These are phyloP conservation scores for Bedellia somnulentella DNA, from an alignment of 2,888 invertebrate species.

Conservation along the genomic window DNA sequence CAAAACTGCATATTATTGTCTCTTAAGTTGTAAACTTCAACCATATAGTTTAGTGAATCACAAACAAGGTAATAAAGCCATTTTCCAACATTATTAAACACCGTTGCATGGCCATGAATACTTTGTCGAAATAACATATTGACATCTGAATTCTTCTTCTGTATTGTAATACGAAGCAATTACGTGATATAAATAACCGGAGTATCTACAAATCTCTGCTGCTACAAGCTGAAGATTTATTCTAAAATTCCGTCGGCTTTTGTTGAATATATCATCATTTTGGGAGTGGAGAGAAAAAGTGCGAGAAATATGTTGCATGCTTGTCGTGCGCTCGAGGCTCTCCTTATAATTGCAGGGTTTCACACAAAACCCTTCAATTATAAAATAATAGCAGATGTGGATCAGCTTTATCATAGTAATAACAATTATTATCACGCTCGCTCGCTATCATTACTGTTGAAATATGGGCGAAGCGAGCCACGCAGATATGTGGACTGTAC, in stretches of 20 bases:
- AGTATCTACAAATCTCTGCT: conserved; percentile 3
- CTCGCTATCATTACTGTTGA: conserved; percentile 51
- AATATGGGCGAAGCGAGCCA: conserved; percentile 39
- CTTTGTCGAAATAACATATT: too few species aligned
- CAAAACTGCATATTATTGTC: too few species aligned
- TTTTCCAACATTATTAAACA: conserved; percentile 3
- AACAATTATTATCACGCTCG: conserved; percentile 61
- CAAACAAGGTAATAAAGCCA: neutral
- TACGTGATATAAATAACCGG: conserved; percentile 5
- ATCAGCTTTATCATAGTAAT: conserved; percentile 43
- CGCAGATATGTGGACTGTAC: conserved; percentile 48
- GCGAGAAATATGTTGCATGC: conserved; percentile 45
- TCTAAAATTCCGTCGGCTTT: conserved; percentile 14
- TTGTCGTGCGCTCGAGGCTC: conserved; percentile 46
- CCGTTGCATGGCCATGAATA: too few species aligned
- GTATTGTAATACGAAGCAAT: conserved; percentile 4
- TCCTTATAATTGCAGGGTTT: conserved; percentile 58
- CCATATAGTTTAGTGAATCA: too few species aligned
- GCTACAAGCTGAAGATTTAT: conserved; percentile 16
- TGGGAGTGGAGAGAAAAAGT: conserved; percentile 41
- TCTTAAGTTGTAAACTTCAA: too few species aligned
- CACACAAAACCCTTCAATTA: conserved; percentile 59
- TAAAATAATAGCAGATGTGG: conserved; percentile 61
- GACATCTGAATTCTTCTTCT: too few species aligned
- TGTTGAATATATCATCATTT: conserved; percentile 46